Base-by-base conservation (phyloP, 1,140 invertebrate genomes). In the Chironomus striatipennis region DNA sequence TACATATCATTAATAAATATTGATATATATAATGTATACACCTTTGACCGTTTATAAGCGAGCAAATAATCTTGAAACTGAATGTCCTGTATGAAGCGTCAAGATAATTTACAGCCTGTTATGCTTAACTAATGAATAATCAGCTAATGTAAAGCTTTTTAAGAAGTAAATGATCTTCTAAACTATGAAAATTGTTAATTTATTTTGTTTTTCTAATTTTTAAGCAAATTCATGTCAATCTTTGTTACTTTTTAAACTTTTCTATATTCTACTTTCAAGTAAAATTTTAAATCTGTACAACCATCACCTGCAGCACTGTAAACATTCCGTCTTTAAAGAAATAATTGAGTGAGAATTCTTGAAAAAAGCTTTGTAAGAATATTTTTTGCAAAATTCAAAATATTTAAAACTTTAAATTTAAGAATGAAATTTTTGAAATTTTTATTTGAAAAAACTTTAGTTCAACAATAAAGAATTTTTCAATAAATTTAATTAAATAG, bases 221-320 rank as follows among this genome's bases (percentile, higher is more conserved):
- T 12, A 57, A 57, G 47, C 47, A 57, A 15, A 57, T 57, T 12
- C 47, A 57, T 57, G 47, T 57, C 12, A n/a, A 57, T 57, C 47
- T n/a, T 15, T 15, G n/a, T 57, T n/a, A 12, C 12, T n/a, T 47
- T 3, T 5, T n/a, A 57, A 57, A n/a, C 12, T 10, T 57, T 57
- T 57, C 12, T 57, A n/a, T 57, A 57, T 57, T 9, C 8, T 47
- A 47, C 43, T 57, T 15, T 57, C n/a, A 57, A 57, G n/a, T 34
- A 57, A 15, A 57, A 57, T 47, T 43, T n/a, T 57, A 57, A 57
- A 57, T 57, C n/a, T 57, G 12, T 57, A 57, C 47, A 57, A 57
- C 47, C 47, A 15, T 24, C 70, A 73, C 21, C 70, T 73, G 70
- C 18, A 12, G 10, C 18, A 72, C n/a, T 34, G 24, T 34, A 34